These are phyloP conservation scores for Rhinolophus sinicus DNA, from an alignment of 2,113 vertebrate genomes.

Conservation along the genomic window DNA sequence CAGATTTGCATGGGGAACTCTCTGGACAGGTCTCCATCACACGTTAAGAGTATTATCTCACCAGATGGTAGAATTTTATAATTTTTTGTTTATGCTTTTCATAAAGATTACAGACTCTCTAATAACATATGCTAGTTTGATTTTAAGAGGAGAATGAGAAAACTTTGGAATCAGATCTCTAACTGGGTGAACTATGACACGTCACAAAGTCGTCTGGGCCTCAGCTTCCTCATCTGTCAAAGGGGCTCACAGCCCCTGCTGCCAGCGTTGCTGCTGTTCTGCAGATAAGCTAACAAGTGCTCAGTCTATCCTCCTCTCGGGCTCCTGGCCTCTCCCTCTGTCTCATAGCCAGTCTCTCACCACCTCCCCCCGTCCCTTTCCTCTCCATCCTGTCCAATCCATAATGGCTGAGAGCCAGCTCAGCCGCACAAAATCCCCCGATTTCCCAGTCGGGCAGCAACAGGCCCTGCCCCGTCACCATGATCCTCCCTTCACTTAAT, in stretches of 20 bases:
- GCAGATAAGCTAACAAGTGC: background rate
- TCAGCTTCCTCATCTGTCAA: background rate
- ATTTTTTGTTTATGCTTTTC: constrained; percentile 33
- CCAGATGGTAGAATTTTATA: constrained; percentile 45
- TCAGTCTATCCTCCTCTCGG: background rate
- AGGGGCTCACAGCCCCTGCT: too few relatives aligned
- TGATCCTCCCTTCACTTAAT: background rate
- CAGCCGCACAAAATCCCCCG: background rate
- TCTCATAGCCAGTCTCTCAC: background rate
- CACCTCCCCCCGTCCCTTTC: background rate
- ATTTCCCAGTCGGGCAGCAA: background rate
- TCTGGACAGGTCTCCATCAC: background rate
- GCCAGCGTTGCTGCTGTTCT: too few relatives aligned
- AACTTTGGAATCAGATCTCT: background rate
- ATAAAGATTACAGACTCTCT: background rate
- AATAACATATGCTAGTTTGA: background rate
- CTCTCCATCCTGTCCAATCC: background rate
- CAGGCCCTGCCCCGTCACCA: background rate
- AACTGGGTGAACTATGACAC: background rate
- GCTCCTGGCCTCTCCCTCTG: too few relatives aligned
- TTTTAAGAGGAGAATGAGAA: background rate
- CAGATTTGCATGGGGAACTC: background rate
- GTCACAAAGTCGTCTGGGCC: background rate
- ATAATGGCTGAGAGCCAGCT: background rate
- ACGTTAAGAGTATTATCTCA: background rate